A percentile compares a stretch with the other conserved stretches of the same genome.
Evolutionary conservation across 2,888 invertebrate species (phyloP).

Genomic region (Laothoe populi): DNA sequence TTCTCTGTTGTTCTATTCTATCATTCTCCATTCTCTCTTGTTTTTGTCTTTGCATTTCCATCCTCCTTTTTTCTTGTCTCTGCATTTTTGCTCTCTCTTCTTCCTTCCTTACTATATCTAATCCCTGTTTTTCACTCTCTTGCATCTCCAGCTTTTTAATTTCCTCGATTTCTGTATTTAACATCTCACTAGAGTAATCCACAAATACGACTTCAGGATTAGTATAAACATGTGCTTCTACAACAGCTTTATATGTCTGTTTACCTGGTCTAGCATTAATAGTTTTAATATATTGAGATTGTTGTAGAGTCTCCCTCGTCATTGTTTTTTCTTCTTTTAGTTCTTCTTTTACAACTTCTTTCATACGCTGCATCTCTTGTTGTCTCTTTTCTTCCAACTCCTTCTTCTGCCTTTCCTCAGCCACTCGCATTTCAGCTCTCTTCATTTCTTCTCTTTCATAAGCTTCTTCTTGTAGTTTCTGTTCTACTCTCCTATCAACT

Average conservation of each 20-base stretch:
- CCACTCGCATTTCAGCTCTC: constrained; percentile 18
- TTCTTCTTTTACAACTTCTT: constrained; percentile 26
- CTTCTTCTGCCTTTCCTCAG: constrained; percentile 17
- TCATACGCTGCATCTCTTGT: constrained; percentile 25
- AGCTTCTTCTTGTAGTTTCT: constrained; percentile 29
- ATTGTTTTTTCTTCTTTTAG: constrained; percentile 27
- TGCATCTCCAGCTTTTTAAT: not conserved
- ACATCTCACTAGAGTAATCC: constrained; percentile 51
- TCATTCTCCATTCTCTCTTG: not conserved
- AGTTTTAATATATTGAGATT: constrained; percentile 41
- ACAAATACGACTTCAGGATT: constrained; percentile 71
- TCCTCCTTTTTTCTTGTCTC: not conserved
- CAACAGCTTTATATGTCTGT: constrained; percentile 71
- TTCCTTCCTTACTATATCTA: not conserved
- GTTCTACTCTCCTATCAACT: constrained; percentile 29
- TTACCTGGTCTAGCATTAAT: constrained; percentile 48
- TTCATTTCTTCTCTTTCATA: constrained; percentile 34
- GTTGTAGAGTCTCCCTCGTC: constrained; percentile 42
- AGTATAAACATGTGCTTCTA: constrained; percentile 76
- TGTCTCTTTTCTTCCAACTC: constrained; percentile 23
- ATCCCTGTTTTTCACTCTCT: not conserved
- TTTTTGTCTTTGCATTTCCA: not conserved
- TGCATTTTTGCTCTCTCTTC: not conserved
- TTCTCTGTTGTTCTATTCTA: constrained; percentile 28
- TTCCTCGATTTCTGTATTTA: constrained; percentile 46